These are phyloP conservation scores for Carterocephalus palaemon DNA, from an alignment of 2,888 invertebrate species.

Conservation along the genomic window DNA sequence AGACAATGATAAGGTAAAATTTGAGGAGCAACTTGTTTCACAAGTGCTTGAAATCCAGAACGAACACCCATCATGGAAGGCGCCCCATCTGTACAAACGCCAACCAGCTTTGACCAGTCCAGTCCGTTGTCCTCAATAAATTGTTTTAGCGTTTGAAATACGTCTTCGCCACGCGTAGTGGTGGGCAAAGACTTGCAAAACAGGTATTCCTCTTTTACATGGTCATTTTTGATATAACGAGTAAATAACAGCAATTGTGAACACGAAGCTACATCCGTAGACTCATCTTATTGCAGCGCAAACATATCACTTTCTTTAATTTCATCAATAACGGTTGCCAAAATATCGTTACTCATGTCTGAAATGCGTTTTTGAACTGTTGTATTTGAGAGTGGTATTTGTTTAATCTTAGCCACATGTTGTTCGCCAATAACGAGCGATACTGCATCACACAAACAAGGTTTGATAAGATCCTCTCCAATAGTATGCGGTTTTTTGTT, in stretches of 20 bases:
- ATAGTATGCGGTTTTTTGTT: slow-evolving; percentile 30
- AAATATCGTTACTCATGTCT: slow-evolving; percentile 26
- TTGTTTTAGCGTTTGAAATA: slow-evolving; percentile 33
- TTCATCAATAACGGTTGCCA: slow-evolving; percentile 29
- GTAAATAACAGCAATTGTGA: slow-evolving; percentile 31
- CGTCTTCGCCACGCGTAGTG: slow-evolving; percentile 32
- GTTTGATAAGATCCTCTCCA: slow-evolving; percentile 30
- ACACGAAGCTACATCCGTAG: slow-evolving; percentile 33
- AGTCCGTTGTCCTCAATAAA: slow-evolving; percentile 32
- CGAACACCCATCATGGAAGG: slow-evolving; percentile 33
- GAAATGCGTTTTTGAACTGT: slow-evolving; percentile 25
- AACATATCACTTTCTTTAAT: slow-evolving; percentile 31
- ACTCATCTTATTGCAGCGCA: slow-evolving; percentile 31
- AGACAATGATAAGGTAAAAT: slow-evolving; percentile 30
- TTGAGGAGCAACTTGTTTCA: slow-evolving; percentile 36
- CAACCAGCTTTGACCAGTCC: slow-evolving; percentile 34
- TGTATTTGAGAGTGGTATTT: slow-evolving; percentile 30
- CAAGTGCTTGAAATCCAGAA: slow-evolving; percentile 34
- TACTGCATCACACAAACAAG: slow-evolving; percentile 32
- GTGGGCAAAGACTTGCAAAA: slow-evolving; percentile 35
- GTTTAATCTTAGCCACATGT: slow-evolving; percentile 29
- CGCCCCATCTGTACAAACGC: slow-evolving; percentile 32
- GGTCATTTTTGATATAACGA: slow-evolving; percentile 30
- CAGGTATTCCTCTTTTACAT: slow-evolving; percentile 32
- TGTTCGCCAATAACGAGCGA: slow-evolving; percentile 29